Base-by-base conservation (phyloP, 1,140 invertebrate genomes). In the Drosophila teissieri region DNA sequence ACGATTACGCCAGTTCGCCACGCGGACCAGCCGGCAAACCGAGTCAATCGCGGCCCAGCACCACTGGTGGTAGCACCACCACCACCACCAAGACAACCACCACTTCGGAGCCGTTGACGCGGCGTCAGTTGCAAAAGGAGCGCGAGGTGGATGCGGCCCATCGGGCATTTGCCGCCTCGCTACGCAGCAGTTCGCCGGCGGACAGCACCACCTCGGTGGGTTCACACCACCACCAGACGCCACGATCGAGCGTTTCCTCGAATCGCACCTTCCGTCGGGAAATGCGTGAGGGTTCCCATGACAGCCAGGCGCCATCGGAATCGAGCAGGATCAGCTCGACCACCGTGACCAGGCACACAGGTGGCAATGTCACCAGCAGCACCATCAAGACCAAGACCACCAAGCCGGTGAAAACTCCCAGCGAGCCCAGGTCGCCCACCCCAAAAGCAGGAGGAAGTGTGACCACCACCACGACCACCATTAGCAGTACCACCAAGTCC, bases 111-210 rank as follows among this genome's bases (percentile, higher is more conserved):
- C 48, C 64, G 0, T 48, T 80, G 14, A 79, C 90, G 1, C 90
- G 90, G 19, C 70, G 83, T 11, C 78, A 89, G 52, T 94, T 92
- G 63, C 74, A 83, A 19, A 92, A 92, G 75, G 91, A 92, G 95
- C 70, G 84, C 17, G 90, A 91, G 46, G 93, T 94, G 55, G 95
- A 95, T 84, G 94, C 95, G 7, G 94, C 95, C 19, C 95, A 96
- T 85, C 94, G 95, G 73, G 95, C 95, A 4, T 96, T 95, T 93
- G 95, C 95, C 3, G 94, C 94, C 58, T 95, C 95, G 34, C 91
- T 96, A 37, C 93, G 95, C 49, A 93, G 94, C 49, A 94, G 95
- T 45, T 92, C 92, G 2, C 91, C 92, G 3, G 80, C 89, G 17
- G 91, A 92, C 10, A 85, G 80, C 42, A 82, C 61, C 37, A 69